phyloP scores from a whole-genome alignment of 2,797 vertebrate species.

The Poecilia picta region DNA sequence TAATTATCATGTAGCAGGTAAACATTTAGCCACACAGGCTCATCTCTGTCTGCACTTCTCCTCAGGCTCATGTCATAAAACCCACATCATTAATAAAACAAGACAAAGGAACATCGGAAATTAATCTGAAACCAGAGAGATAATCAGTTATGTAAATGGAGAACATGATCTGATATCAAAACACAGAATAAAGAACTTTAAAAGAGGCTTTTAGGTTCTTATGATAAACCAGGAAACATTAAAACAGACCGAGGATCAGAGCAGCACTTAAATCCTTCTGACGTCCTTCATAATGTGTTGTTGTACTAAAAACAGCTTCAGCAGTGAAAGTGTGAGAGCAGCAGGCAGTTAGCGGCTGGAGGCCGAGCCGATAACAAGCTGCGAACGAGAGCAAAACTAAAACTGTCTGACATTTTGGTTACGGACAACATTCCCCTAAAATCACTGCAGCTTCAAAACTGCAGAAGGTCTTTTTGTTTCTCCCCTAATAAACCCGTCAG shows the following conservation, averaged over 20 bases:
- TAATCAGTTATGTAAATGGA: background rate
- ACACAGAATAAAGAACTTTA: background rate
- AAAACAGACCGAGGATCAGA: background rate
- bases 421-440: background rate
- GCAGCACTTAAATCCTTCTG: background rate
- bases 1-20: background rate
- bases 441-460: background rate
- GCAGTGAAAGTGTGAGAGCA: background rate
- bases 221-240: constrained; percentile 4
- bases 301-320: background rate
- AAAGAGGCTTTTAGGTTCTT: constrained; percentile 20
- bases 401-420: background rate
- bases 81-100: background rate
- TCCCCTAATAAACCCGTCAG: background rate
- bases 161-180: background rate
- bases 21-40: background rate
- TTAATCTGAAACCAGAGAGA: background rate
- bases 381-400: background rate
- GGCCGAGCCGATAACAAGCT: background rate
- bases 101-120: background rate
- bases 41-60: background rate
- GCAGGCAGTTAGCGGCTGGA: constrained; percentile 2
- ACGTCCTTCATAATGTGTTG: background rate
- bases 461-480: background rate
- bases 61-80: background rate